Percentiles rank a stretch among this genome's conserved stretches.
Evolutionary conservation across 2,797 vertebrate species (phyloP).

Genomic region (Spea hammondii): DNA sequence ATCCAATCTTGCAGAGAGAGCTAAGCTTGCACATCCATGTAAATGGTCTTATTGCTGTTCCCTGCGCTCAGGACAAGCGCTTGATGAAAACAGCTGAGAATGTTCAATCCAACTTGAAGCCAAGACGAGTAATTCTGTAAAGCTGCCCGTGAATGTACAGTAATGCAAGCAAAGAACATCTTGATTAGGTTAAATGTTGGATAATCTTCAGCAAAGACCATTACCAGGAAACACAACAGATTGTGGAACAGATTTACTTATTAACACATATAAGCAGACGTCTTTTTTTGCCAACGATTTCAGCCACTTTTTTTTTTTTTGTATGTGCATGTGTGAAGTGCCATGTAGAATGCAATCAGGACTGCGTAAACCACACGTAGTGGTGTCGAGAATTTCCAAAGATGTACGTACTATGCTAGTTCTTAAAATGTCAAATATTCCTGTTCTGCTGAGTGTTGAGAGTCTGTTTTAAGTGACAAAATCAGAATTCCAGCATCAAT

Average conservation of each 20-base stretch:
- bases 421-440: no score
- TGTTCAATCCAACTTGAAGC: constrained; percentile 11
- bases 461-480: no score
- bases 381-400: not conserved
- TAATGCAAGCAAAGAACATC: constrained; percentile 44
- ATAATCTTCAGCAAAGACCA: constrained; percentile 44
- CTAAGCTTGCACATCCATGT: constrained; percentile 22
- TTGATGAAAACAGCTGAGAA: constrained; percentile 35
- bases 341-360: not conserved
- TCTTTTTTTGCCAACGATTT: constrained; percentile 37
- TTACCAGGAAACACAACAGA: constrained; percentile 44
- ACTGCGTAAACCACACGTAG: not conserved
- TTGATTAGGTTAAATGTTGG: constrained; percentile 50
- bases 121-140: constrained; percentile 40
- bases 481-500: no score
- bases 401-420: no score
- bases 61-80: not conserved
- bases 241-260: constrained; percentile 47
- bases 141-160: constrained; percentile 39
- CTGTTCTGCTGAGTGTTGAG: no score
- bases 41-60: constrained; percentile 21
- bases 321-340: not conserved
- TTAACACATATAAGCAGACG: constrained; percentile 39
- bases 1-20: not conserved
- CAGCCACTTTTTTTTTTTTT: not conserved